phyloP scores from a whole-genome alignment of 2,113 vertebrate species.

The Perognathus longimembris region DNA sequence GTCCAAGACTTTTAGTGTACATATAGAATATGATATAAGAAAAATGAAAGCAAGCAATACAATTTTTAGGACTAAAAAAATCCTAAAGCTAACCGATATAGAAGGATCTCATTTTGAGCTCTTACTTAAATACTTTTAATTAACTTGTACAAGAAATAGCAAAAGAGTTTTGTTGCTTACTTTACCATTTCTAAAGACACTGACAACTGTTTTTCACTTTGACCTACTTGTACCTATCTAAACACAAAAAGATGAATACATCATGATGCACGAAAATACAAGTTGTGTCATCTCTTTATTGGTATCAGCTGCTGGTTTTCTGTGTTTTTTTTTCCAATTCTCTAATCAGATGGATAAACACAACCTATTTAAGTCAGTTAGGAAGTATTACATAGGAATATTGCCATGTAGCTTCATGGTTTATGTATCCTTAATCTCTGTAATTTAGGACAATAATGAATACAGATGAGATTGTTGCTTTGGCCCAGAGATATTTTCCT shows the following conservation, averaged over 20 bases:
- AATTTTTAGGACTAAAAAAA: background rate
- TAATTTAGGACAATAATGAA: conserved; percentile 77
- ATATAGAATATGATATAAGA: background rate
- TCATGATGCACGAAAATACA: background rate
- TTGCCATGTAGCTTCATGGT: conserved; percentile 73
- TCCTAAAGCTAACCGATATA: background rate
- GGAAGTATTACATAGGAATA: conserved; percentile 60
- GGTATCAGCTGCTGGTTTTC: conserved; percentile 44
- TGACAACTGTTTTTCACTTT: background rate
- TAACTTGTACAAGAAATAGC: conserved; percentile 13
- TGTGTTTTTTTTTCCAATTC: conserved; percentile 41
- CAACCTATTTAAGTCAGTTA: conserved; percentile 63
- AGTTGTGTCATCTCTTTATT: conserved; percentile 36
- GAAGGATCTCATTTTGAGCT: background rate
- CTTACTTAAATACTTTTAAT: conserved; percentile 16
- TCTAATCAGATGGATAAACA: conserved; percentile 79
- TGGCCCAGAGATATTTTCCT: conserved; percentile 39
- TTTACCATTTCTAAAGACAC: background rate
- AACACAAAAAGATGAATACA: conserved; percentile 22
- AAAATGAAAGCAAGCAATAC: background rate
- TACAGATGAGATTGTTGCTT: conserved; percentile 37
- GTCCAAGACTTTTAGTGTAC: background rate
- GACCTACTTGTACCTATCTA: background rate
- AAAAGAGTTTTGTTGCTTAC: background rate
- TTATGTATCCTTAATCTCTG: conserved; percentile 80